A percentile compares a stretch with the other conserved stretches of the same genome.
These are phyloP conservation scores for Erinaceus europaeus DNA, from an alignment of 2,113 vertebrate species.

Conservation along the genomic window DNA sequence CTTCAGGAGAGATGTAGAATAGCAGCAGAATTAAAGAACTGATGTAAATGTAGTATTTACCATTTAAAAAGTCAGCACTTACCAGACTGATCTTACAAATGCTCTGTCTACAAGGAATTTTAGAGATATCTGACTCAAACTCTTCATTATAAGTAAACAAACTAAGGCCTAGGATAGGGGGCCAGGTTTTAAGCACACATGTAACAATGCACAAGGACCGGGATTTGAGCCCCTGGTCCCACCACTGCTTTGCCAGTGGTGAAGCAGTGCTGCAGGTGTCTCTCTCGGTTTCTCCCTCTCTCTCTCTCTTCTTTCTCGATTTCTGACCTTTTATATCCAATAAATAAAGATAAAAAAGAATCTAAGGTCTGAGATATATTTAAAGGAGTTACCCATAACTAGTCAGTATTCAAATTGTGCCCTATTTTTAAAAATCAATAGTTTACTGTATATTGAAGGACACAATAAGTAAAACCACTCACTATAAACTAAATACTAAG, in stretches of 20 bases:
- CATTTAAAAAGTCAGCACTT: not conserved
- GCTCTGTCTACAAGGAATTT: not conserved
- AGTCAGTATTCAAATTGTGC: conserved; percentile 17
- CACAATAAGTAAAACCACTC: conserved; percentile 24
- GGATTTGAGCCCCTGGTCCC: too few species aligned
- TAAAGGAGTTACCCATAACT: conserved; percentile 28
- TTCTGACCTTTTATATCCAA: too few species aligned
- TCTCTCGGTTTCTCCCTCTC: too few species aligned
- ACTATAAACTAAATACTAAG: conserved; percentile 33
- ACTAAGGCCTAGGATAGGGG: too few species aligned
- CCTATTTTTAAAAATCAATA: conserved; percentile 50
- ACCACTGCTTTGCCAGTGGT: too few species aligned
- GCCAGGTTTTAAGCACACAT: too few species aligned
- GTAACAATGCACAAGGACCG: too few species aligned
- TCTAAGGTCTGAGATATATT: not conserved
- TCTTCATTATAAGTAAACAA: too few species aligned
- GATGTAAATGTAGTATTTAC: not conserved
- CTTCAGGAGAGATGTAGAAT: conserved; percentile 30
- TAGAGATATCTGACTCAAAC: not conserved
- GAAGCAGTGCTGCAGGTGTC: too few species aligned
- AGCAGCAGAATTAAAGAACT: not conserved
- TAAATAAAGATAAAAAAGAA: too few species aligned
- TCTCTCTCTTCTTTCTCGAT: too few species aligned
- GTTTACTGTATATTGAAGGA: conserved; percentile 10
- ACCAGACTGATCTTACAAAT: conserved; percentile 8